These are phyloP conservation scores for Falco biarmicus DNA, from an alignment of 2,797 vertebrate genomes.

Conservation along the genomic window DNA sequence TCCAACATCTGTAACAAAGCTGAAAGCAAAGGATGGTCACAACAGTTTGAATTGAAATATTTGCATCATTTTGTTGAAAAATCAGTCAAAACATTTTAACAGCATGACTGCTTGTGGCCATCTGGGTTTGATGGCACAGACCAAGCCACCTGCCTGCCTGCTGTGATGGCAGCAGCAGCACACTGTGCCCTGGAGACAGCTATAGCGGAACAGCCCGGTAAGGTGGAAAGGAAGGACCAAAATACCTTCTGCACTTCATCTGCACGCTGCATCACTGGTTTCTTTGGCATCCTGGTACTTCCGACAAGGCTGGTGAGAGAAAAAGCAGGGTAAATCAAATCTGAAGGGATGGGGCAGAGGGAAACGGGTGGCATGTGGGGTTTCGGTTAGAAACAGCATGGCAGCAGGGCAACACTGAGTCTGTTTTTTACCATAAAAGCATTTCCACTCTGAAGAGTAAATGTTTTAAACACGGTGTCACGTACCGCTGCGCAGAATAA, in stretches of 20 bases:
- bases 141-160: background rate
- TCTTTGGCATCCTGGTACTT: background rate
- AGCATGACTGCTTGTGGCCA: background rate
- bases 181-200: background rate
- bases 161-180: background rate
- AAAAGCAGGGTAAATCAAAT: background rate
- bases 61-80: background rate
- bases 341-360: background rate
- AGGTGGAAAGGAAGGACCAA: background rate
- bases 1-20: accelerated
- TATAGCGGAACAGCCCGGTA: background rate
- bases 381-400: accelerated
- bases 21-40: background rate
- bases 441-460: background rate
- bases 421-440: background rate
- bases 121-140: background rate
- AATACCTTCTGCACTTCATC: background rate
- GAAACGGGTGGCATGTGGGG: accelerated
- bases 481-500: background rate
- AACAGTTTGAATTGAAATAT: background rate
- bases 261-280: too few species aligned
- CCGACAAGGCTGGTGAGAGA: background rate
- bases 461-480: background rate
- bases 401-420: too few species aligned
- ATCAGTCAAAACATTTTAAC: background rate